Percentiles rank a stretch among this genome's conserved stretches.
Conservation (phyloP, 2,113 vertebrate species). For the Onychorhynchus coronatus region DNA sequence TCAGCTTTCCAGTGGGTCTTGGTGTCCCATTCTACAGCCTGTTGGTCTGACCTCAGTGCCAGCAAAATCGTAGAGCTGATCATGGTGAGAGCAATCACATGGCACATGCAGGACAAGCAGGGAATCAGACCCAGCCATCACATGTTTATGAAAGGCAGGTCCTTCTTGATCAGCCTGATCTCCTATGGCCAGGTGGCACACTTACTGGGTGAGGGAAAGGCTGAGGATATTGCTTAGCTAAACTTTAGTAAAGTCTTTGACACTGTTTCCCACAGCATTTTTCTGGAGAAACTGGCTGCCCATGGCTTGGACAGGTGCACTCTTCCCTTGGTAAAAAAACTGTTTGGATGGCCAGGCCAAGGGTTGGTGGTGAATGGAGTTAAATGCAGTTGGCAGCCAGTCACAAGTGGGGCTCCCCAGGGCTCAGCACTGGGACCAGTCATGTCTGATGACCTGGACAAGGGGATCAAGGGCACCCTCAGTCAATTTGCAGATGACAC, state of each 20-base stretch:
- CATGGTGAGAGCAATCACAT: not conserved
- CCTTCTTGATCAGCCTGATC: not conserved
- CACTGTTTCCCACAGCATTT: not conserved
- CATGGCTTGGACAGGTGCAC: not conserved
- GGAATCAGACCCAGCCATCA: not conserved
- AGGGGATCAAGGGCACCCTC: not conserved
- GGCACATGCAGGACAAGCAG: not conserved
- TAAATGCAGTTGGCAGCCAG: not conserved
- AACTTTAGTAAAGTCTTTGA: not conserved
- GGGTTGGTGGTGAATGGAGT: not conserved
- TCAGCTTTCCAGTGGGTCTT: not conserved
- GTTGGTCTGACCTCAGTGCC: not conserved
- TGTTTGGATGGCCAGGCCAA: rapidly evolving
- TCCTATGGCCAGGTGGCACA: not conserved
- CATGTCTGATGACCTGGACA: not conserved
- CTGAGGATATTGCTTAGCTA: not conserved
- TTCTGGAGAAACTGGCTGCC: not conserved
- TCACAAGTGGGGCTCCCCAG: not conserved
- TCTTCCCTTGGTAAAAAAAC: not conserved
- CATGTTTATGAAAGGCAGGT: not conserved
- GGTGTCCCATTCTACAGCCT: not conserved
- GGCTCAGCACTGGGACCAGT: not conserved
- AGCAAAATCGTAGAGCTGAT: not conserved
- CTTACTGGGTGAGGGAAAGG: not conserved
- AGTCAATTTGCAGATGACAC: not conserved